phyloP scores from a whole-genome alignment of 2,888 invertebrate genomes.

The Eucera pruinosa region DNA sequence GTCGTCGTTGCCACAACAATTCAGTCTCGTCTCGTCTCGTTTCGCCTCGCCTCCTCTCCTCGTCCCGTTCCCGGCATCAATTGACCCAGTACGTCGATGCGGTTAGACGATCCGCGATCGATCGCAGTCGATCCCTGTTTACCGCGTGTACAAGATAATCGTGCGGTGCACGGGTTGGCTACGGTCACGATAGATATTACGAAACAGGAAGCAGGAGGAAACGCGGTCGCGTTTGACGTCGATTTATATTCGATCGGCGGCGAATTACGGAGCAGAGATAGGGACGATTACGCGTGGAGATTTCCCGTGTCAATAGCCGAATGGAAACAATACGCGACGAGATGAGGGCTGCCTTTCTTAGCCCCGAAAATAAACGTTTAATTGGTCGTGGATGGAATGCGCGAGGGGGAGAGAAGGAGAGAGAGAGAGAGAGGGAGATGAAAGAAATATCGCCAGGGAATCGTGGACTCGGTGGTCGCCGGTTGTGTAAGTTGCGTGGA shows the following conservation, averaged over 20 bases:
- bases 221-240: not conserved
- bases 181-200: not conserved
- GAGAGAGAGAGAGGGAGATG: not conserved
- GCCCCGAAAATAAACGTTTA: not conserved
- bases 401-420: too few species aligned
- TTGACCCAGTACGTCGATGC: conserved; percentile 2
- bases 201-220: conserved; percentile 29
- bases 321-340: conserved; percentile 5
- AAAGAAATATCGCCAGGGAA: not conserved
- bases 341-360: conserved; percentile 6
- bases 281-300: conserved; percentile 12
- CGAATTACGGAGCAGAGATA: conserved; percentile 15
- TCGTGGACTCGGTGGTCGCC: not conserved
- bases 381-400: not conserved
- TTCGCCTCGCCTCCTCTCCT: too few species aligned
- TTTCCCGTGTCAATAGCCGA: conserved; percentile 20
- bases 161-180: not conserved
- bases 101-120: conserved; percentile 12
- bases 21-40: conserved; percentile 14
- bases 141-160: not conserved
- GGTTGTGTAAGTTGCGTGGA: not conserved
- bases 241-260: not conserved
- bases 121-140: conserved; percentile 7
- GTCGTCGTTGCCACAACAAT: conserved; percentile 9
- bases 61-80: not conserved